Percentiles rank a stretch among this genome's conserved stretches.
Evolutionary conservation across 2,888 invertebrate species (phyloP).

Genomic region (Cosmia pyralina): DNA sequence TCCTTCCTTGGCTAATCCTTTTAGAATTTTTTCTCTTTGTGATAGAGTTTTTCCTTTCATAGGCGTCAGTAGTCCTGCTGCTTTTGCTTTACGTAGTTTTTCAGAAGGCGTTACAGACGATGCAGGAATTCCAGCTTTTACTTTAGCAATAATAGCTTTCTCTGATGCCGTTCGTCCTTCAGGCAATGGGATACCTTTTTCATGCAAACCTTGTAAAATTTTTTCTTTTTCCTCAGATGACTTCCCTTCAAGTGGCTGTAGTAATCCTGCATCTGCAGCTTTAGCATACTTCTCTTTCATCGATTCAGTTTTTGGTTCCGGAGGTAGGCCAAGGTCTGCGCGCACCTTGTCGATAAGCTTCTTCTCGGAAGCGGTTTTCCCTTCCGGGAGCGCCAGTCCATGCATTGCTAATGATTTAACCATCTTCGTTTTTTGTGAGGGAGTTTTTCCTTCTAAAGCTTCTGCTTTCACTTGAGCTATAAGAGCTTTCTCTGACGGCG

Average conservation of each 20-base stretch:
- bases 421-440: not conserved
- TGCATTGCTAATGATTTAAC: not conserved
- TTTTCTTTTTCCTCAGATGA: slow-evolving; percentile 6
- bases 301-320: slow-evolving; percentile 10
- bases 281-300: slow-evolving; percentile 9
- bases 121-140: not conserved
- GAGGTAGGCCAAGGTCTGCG: slow-evolving; percentile 10
- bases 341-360: slow-evolving; percentile 7
- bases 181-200: slow-evolving; percentile 10
- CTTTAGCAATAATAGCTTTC: slow-evolving; percentile 3
- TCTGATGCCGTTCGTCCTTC: slow-evolving; percentile 8
- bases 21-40: slow-evolving; percentile 6
- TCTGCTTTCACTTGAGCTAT: slow-evolving; percentile 38
- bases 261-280: not conserved
- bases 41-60: not conserved
- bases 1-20: slow-evolving; percentile 2
- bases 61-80: not conserved
- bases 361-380: slow-evolving; percentile 3
- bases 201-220: slow-evolving; percentile 9
- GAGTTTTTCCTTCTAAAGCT: not conserved
- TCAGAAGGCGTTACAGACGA: not conserved
- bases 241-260: slow-evolving; percentile 15
- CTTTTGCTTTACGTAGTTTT: not conserved
- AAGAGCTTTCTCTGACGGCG: slow-evolving; percentile 13
- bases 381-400: slow-evolving; percentile 1